Base-by-base conservation (phyloP, 1,140 invertebrate genomes). In the Trichonephila clavata region DNA sequence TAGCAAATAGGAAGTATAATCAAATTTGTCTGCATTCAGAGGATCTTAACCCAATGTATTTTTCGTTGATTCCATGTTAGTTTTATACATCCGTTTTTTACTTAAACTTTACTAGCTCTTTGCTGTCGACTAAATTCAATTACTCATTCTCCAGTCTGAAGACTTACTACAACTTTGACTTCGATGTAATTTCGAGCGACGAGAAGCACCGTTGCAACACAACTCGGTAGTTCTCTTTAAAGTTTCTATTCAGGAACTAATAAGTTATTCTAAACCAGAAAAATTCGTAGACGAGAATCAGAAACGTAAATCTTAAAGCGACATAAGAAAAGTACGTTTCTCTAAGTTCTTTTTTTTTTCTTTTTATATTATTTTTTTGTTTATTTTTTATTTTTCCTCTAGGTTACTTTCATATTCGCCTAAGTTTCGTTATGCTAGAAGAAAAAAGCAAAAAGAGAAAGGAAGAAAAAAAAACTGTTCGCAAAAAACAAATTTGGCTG, bases 251-350 rank as follows among this genome's bases (percentile, higher is more conserved):
- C 32, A 39, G 68, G 68, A 84, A 84, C 81, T 84, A 84, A 84
- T 84, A 84, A 84, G 50, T n/a, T 84, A 84, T 84, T 84, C 81
- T 84, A 10, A 84, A 16, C 39, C 59, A 43, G 50, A 59, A 84
- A 84, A 59, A 14, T 84, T 71, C 81, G 50, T 84, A 59, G 50
- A 59, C 81, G 50, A 59, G 57, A 84, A 43, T 24, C 80, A 13
- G 81, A 84, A 59, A 84, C 24, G 81, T 59, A 84, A 57, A 84
- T 84, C 57, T 84, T 59, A 59, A 3, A 60, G 16, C 13, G 63
- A 59, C 39, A 27, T 63, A 21, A 86, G 57, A 43, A 27, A 86
- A 86, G 61, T 88, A 88, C 68, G 16, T 20, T 84, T 57, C 21
- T 24, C 1, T 63, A 4, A 86, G 27, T 21, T 60, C 10, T 86